Conservation (phyloP, 2,797 vertebrate genomes). For the Sebastes umbrosus region DNA sequence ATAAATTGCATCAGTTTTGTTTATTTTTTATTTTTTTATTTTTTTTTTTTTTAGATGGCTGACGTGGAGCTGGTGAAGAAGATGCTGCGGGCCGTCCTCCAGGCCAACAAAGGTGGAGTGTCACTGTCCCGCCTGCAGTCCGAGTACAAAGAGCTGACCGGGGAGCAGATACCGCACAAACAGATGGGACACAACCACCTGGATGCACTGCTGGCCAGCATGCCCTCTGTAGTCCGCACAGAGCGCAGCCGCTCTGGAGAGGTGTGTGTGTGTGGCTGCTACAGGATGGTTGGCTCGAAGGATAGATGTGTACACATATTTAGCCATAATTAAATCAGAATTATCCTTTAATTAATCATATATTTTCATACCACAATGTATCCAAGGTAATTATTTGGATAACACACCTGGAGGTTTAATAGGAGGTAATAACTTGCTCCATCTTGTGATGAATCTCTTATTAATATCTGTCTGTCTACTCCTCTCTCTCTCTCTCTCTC, state of each 20-base stretch:
- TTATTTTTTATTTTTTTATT: background rate
- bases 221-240: slow-evolving; percentile 88
- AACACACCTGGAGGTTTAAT: background rate
- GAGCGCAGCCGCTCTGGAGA: slow-evolving; percentile 87
- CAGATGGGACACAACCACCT: slow-evolving; percentile 88
- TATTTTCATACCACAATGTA: background rate
- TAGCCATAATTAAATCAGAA: background rate
- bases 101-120: slow-evolving; percentile 87
- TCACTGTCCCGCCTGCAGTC: slow-evolving; percentile 85
- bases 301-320: background rate
- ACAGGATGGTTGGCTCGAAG: background rate
- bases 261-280: slow-evolving; percentile 72
- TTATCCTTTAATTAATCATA: background rate
- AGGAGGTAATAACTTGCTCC: background rate
- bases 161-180: slow-evolving; percentile 90
- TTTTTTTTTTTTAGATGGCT: slow-evolving; percentile 84
- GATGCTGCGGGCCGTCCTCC: slow-evolving; percentile 89
- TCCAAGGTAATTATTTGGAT: background rate
- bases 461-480: background rate
- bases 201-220: slow-evolving; percentile 85
- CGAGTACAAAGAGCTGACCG: slow-evolving; percentile 91
- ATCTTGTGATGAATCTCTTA: background rate
- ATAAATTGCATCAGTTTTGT: background rate
- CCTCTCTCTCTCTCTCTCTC: background rate
- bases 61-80: slow-evolving; percentile 89